Evolutionary conservation across 2,888 invertebrate genomes (phyloP).

Genomic region (Acrobasis repandana): DNA sequence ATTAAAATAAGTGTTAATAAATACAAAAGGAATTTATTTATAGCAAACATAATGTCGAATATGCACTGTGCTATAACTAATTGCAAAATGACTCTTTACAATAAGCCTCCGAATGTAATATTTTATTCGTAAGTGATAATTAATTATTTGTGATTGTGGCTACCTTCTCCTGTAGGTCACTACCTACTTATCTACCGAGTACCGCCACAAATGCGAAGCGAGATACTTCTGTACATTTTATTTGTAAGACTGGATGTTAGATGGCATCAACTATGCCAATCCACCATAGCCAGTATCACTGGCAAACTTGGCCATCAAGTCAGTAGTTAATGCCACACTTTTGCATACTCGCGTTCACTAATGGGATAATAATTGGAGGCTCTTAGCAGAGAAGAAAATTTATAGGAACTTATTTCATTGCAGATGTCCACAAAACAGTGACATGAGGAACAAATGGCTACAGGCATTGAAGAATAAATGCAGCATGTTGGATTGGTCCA

Average conservation of each 20-base stretch:
- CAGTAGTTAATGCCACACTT: no score
- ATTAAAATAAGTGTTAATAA: no score
- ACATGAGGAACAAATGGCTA: conserved; percentile 68
- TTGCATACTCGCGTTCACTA: no score
- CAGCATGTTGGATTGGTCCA: conserved; percentile 59
- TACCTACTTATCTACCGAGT: no score
- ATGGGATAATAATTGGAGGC: no score
- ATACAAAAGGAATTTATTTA: neutral
- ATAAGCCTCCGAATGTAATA: conserved; percentile 57
- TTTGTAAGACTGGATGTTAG: no score
- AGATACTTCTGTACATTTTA: no score
- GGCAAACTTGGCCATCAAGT: no score
- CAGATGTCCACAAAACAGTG: conserved; percentile 59
- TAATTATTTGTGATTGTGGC: conserved; percentile 12
- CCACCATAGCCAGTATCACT: no score
- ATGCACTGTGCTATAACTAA: conserved; percentile 60
- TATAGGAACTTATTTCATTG: conserved; percentile 24
- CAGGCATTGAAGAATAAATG: conserved; percentile 61
- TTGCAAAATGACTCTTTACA: conserved; percentile 60
- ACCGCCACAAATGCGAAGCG: no score
- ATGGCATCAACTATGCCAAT: no score
- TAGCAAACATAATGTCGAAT: conserved; percentile 42
- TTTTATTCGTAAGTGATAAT: conserved; percentile 59
- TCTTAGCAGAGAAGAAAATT: neutral
- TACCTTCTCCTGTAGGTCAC: no score